Conservation (phyloP, 2,888 invertebrate species). For the Tachina grossa region DNA sequence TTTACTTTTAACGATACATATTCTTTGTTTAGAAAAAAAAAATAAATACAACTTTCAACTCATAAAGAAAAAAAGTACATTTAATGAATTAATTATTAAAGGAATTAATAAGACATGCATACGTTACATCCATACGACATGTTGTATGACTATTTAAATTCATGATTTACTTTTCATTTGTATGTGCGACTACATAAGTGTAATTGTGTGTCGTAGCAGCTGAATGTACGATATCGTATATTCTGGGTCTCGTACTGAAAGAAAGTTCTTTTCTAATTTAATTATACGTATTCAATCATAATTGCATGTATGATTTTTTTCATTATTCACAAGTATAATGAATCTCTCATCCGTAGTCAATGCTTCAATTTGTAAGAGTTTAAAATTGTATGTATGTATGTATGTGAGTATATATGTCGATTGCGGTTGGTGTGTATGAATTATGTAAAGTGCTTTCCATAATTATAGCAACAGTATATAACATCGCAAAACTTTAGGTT, state of each 20-base stretch:
- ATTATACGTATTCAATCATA: conserved; percentile 68
- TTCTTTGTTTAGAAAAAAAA: background rate
- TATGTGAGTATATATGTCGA: background rate
- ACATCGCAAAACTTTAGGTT: no score
- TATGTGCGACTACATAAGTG: no score
- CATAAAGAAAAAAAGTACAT: conserved; percentile 28
- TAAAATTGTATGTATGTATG: background rate
- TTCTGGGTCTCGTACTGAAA: conserved; percentile 19
- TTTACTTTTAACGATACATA: conserved; percentile 15
- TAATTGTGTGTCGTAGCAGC: background rate
- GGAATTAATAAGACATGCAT: conserved; percentile 19
- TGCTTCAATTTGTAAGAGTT: background rate
- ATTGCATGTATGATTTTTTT: conserved; percentile 55
- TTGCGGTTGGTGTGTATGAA: conserved; percentile 34
- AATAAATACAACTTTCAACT: conserved; percentile 39
- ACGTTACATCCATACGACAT: background rate
- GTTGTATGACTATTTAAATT: conserved; percentile 32
- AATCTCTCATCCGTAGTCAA: conserved; percentile 29
- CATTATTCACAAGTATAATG: conserved; percentile 32
- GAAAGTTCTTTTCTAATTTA: conserved; percentile 66
- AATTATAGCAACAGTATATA: no score
- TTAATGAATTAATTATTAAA: conserved; percentile 66
- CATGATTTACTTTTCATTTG: conserved; percentile 28
- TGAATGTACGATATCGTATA: background rate
- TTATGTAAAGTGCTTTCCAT: background rate